Evolutionary conservation across 2,797 vertebrate genomes (phyloP).

Genomic region (Gobio occitaniae): DNA sequence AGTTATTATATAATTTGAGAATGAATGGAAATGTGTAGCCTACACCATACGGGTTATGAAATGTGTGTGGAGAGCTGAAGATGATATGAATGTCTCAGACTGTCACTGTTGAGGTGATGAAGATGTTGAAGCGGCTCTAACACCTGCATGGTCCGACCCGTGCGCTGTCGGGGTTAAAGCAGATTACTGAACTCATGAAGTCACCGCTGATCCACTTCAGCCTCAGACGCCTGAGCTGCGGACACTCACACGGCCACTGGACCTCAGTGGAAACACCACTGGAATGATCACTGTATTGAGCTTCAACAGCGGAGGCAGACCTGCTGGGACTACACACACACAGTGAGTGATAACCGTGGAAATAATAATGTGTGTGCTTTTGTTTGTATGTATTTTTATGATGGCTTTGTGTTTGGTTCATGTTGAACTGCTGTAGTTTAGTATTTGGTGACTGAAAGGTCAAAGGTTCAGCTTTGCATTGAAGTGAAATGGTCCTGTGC

Average conservation of each 20-base stretch:
- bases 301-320: neutral
- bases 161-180: neutral
- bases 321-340: neutral
- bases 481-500: neutral
- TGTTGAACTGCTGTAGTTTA: neutral
- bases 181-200: slow-evolving; percentile 39
- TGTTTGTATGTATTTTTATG: neutral
- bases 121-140: neutral
- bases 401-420: neutral
- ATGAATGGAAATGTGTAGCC: neutral
- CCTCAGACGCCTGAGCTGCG: slow-evolving; percentile 29
- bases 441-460: neutral
- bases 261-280: slow-evolving; percentile 24
- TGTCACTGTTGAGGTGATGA: neutral
- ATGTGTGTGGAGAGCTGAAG: neutral
- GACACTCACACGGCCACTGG: slow-evolving; percentile 21
- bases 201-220: slow-evolving; percentile 30
- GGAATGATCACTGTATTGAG: neutral
- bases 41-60: neutral
- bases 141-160: neutral
- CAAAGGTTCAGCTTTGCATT: neutral
- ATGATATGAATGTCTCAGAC: neutral
- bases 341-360: neutral
- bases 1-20: neutral
- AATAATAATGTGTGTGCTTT: neutral